phyloP scores from a whole-genome alignment of 2,888 invertebrate species.

The Crematogaster levior region DNA sequence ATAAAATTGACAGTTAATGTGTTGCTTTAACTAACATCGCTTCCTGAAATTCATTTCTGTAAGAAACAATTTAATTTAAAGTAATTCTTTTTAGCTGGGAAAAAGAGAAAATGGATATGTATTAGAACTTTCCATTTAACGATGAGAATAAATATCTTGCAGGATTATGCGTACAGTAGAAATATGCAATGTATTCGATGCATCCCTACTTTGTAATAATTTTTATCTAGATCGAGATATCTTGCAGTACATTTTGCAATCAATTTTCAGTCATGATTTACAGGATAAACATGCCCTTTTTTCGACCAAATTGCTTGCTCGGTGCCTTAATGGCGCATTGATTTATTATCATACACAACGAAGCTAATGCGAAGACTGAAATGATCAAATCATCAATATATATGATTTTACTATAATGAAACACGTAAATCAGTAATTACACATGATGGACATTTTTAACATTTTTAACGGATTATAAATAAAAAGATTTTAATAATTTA shows the following conservation, averaged over 20 bases:
- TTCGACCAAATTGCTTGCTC: neutral
- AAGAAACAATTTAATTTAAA: neutral
- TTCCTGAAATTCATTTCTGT: neutral
- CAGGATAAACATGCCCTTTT: constrained; percentile 4
- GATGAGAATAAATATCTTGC: neutral
- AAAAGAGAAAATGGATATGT: neutral
- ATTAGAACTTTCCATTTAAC: neutral
- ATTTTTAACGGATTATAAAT: neutral
- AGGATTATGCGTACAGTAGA: neutral
- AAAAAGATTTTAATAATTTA: no score
- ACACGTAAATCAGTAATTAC: neutral
- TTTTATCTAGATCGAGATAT: constrained; percentile 4
- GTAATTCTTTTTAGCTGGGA: neutral
- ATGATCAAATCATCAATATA: neutral
- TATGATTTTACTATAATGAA: neutral
- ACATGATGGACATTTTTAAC: neutral
- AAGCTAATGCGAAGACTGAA: neutral
- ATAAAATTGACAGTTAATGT: neutral
- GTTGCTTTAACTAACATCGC: neutral
- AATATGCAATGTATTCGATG: neutral
- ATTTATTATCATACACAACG: constrained; percentile 15
- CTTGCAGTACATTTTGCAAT: neutral
- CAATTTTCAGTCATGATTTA: constrained; percentile 19
- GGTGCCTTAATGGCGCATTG: neutral
- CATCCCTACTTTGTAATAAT: neutral